Base-by-base conservation (phyloP, 1,140 invertebrate species). In the Solenopsis invicta region DNA sequence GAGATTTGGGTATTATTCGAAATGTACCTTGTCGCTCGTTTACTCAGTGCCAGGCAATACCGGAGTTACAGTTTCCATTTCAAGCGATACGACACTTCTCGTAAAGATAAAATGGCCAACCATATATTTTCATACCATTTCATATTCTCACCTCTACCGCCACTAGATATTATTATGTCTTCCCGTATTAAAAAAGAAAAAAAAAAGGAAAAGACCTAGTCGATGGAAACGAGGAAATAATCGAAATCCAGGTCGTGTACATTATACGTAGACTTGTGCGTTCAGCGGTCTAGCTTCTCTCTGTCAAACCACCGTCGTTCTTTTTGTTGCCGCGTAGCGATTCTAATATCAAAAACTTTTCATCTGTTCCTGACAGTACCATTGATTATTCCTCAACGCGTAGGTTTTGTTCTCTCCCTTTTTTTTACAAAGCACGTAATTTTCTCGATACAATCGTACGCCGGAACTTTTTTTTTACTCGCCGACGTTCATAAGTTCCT, bases 291-390 rank as follows among this genome's bases (percentile, higher is more conserved):
- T n/a, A 52, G 52, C 52, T 78, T 75, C 67, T 69, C 90, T 85
- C 89, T 87, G 75, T 85, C 75, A 86, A 75, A 86, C 71, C 85
- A 86, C 71, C 85, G 82, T 91, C 85, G 82, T 91, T 90, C 90
- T 89, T 91, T 90, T 85, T 89, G 69, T 88, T 67, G 41, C 67
- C 52, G 59, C 52, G 59, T 64, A 72, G 81, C 87, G 67, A 86
- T 75, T 89, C 75, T 37, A 50, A 89, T 77, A 86, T 89, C 88
- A 89, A 89, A 89, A 89, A 77, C 69, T 89, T 89, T 80, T 81
- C 88, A 76, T 89, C 84, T 81, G 62, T 21, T 61, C 72, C 50
- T 87, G 84, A 89, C 88, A 89, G 75, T 75, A 62, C 59, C 76
- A 82, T 86, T 80, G 88, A 89, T 89, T 89, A 56, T 72, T 45